Evolutionary conservation across 2,888 invertebrate species (phyloP).

Genomic region (Orchesella flavescens): DNA sequence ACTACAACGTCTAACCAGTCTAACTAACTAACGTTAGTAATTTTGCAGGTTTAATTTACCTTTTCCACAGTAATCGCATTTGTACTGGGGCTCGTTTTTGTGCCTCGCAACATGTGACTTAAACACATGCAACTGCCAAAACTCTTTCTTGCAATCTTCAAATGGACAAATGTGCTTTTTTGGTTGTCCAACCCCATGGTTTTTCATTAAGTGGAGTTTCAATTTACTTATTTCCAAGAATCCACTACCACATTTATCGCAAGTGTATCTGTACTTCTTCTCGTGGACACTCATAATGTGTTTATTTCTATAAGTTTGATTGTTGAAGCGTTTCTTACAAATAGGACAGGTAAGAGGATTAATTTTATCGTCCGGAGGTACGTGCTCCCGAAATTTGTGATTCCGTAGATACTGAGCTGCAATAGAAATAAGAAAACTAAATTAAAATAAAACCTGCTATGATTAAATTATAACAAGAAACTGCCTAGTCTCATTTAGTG

Average conservation of each 20-base stretch:
- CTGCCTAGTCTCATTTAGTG: no score
- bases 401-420: neutral
- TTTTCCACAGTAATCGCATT: constrained; percentile 22
- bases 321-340: neutral
- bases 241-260: neutral
- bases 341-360: neutral
- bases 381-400: neutral
- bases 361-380: neutral
- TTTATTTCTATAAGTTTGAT: neutral
- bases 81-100: neutral
- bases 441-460: neutral
- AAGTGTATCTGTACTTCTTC: neutral
- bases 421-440: neutral
- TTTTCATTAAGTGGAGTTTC: neutral
- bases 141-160: neutral
- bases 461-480: neutral
- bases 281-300: constrained; percentile 2
- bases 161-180: neutral
- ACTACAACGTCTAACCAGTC: no score
- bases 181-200: neutral
- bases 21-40: no score
- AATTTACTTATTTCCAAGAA: neutral
- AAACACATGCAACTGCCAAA: neutral
- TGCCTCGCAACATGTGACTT: constrained; percentile 3
- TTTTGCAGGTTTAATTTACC: constrained; percentile 6